A percentile compares a stretch with the other conserved stretches of the same genome.
phyloP scores from a whole-genome alignment of 2,888 invertebrate species.

The Cheilosia vulpina region DNA sequence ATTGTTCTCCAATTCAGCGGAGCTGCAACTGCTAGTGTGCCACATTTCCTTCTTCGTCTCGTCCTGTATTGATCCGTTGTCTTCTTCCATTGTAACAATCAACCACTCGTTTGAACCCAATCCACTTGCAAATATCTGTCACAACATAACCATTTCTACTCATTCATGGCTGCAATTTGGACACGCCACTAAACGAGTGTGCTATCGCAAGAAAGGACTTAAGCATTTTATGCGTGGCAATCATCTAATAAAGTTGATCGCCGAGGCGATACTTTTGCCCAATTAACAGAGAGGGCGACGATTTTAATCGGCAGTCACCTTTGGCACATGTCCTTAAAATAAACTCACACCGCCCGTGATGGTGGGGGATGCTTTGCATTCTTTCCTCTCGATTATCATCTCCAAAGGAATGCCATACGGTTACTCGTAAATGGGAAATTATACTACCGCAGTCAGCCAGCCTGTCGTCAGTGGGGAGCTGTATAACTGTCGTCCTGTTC shows the following conservation, averaged over 20 bases:
- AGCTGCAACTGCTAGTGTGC: not conserved
- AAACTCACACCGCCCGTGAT: not conserved
- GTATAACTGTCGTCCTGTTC: constrained; percentile 36
- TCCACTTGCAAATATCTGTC: too few species aligned
- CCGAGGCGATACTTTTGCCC: not conserved
- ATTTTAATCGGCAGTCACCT: not conserved
- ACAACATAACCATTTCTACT: not conserved
- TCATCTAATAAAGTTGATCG: constrained; percentile 27
- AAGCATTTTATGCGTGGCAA: not conserved
- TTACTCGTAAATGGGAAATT: constrained; percentile 22
- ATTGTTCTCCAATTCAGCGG: not conserved
- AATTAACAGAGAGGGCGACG: not conserved
- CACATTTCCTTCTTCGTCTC: not conserved
- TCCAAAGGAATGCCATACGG: constrained; percentile 3
- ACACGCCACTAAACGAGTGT: not conserved
- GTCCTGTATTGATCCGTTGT: constrained; percentile 3
- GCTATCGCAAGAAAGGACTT: not conserved
- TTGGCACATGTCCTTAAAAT: not conserved
- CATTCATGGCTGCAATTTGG: not conserved
- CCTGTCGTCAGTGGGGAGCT: constrained; percentile 52
- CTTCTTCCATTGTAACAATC: too few species aligned
- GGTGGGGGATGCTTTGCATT: constrained; percentile 22
- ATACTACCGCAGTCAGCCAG: constrained; percentile 64
- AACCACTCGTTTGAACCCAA: not conserved
- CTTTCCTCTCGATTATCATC: constrained; percentile 24